These are phyloP conservation scores for Coryphaenoides rupestris DNA, from an alignment of 2,113 vertebrate genomes.

Conservation along the genomic window DNA sequence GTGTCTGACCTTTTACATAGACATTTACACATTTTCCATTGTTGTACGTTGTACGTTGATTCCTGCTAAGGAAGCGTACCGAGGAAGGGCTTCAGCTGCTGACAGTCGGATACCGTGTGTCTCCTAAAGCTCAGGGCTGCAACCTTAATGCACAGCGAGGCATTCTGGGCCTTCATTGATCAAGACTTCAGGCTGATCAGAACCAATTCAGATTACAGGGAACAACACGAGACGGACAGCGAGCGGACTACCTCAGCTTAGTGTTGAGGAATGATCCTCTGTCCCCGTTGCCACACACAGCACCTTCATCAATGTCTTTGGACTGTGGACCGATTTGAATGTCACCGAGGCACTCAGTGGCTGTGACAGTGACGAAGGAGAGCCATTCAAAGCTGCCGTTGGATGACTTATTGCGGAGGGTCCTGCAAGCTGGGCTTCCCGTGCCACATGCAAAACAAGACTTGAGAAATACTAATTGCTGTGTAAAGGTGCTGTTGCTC, in stretches of 20 bases:
- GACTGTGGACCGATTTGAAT: constrained; percentile 52
- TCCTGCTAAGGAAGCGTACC: no score
- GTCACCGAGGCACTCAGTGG: constrained; percentile 59
- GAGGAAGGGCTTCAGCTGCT: no score
- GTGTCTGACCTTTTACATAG: no score
- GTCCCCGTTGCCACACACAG: constrained; percentile 26
- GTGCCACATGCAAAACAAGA: constrained; percentile 50
- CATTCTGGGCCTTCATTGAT: constrained; percentile 63
- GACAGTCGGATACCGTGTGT: background rate
- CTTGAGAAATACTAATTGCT: constrained; percentile 59
- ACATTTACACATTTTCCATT: no score
- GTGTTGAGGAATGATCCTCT: constrained; percentile 39
- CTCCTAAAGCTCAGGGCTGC: background rate
- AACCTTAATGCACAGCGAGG: constrained; percentile 36
- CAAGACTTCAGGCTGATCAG: constrained; percentile 50
- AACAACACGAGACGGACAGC: constrained; percentile 47
- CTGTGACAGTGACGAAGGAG: constrained; percentile 63
- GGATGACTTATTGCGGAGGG: constrained; percentile 62
- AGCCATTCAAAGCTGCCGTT: constrained; percentile 54
- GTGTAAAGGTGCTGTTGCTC: constrained; percentile 58
- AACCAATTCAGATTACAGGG: constrained; percentile 54
- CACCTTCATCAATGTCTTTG: constrained; percentile 62
- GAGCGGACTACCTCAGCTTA: constrained; percentile 36
- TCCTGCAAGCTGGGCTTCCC: constrained; percentile 47
- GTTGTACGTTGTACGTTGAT: no score